Base-by-base conservation (phyloP, 2,113 vertebrate genomes). In the Porphyrio hochstetteri region DNA sequence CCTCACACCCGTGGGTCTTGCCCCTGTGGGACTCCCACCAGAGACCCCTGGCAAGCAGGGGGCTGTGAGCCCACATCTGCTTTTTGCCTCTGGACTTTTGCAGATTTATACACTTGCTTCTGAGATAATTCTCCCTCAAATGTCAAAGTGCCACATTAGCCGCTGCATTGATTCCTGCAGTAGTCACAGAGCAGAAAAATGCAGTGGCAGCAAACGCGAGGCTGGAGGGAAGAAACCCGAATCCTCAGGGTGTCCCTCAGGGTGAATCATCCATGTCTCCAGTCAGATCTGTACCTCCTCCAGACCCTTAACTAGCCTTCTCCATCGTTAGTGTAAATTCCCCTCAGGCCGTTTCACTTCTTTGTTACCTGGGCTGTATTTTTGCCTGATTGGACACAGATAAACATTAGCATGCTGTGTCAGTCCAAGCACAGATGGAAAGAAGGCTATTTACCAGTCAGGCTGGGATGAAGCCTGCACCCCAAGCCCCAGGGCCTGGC, bases 171-270 rank as follows among this genome's bases (percentile, higher is more conserved):
- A 80, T 52, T 94, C 61, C 67, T 86, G 70, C 2, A 11, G 61
- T 61, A 69, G 89, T 94, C 91, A 89, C 83, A 82, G 88, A 93
- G 77, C 67, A 93, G 77, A 82, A 87, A 87, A 93, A 89, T 63
- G 65, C 70, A 82, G 63, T 5, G 4, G 44, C 61, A 72, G 50
- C 0, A 0, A 74, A 21, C 16, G 0, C 6, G 20, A 91, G 70
- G 70, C 38, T 82, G 61, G 21, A 63, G 36, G 50, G 40, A 61
- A 86, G 28, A 87, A 95, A 63, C 16, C 18, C 1, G 2, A 33
- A 38, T 3, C 65, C 56, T 46, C 0, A 0, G 50, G 21, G 28
- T 59, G 53, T 77, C 74, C 77, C 67, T 86, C 23, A 14, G 55
- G 81, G 53, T 88, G 78, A 84, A 93, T 68, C 78, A 56, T 48